Evolutionary conservation across 2,113 vertebrate genomes (phyloP).

Genomic region (Oostethus manadensis): DNA sequence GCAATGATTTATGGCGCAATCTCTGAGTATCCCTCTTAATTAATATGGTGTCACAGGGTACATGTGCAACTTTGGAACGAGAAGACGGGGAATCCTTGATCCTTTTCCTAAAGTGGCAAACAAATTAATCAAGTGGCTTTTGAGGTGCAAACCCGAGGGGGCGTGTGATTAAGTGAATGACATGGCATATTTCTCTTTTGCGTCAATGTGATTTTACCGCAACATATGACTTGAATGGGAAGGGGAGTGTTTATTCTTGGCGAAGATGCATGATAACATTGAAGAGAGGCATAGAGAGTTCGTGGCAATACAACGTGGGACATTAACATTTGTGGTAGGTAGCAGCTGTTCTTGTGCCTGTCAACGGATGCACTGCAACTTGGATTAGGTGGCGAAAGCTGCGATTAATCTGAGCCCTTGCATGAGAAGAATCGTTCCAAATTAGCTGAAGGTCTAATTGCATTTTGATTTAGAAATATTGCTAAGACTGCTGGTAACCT

Average conservation of each 20-base stretch:
- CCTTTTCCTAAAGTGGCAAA: slow-evolving; percentile 20
- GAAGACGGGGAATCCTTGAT: slow-evolving; percentile 24
- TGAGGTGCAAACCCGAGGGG: slow-evolving; percentile 19
- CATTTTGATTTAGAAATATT: neutral
- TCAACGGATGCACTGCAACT: slow-evolving; percentile 23
- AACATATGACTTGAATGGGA: slow-evolving; percentile 35
- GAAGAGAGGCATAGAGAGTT: slow-evolving; percentile 30
- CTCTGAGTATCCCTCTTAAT: slow-evolving; percentile 51
- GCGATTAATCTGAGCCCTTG: neutral
- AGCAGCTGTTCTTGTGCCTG: slow-evolving; percentile 30
- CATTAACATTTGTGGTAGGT: slow-evolving; percentile 42
- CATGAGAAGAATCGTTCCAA: neutral
- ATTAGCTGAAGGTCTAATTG: neutral
- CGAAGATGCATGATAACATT: slow-evolving; percentile 44
- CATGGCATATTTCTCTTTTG: slow-evolving; percentile 34
- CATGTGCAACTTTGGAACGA: slow-evolving; percentile 15
- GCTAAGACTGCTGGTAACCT: neutral
- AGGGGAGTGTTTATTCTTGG: slow-evolving; percentile 24
- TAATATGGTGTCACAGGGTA: slow-evolving; percentile 44
- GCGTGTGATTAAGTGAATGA: slow-evolving; percentile 51
- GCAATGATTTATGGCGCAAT: slow-evolving; percentile 58
- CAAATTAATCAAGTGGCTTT: slow-evolving; percentile 49
- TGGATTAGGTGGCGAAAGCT: slow-evolving; percentile 13
- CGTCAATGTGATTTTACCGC: slow-evolving; percentile 15
- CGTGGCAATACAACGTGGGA: slow-evolving; percentile 38